A percentile compares a stretch with the other conserved stretches of the same genome.
These are phyloP conservation scores for Leguminivora glycinivorella DNA, from an alignment of 1,140 invertebrate genomes.

Conservation along the genomic window DNA sequence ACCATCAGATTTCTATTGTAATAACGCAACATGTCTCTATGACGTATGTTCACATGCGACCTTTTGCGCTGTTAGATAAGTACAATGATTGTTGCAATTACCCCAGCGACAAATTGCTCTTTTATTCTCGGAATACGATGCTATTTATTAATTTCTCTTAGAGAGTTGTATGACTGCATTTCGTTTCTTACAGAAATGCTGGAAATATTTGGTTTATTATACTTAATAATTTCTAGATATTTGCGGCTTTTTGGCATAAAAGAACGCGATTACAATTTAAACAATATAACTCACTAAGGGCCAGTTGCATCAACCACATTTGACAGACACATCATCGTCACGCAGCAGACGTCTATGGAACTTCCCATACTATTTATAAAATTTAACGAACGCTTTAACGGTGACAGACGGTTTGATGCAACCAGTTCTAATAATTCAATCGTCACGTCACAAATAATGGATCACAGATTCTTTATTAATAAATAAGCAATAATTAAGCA, in stretches of 20 bases:
- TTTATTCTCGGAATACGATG: slow-evolving; percentile 38
- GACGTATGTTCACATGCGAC: neutral
- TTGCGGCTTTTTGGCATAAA: neutral
- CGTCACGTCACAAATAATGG: too few relatives aligned
- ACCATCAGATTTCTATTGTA: neutral
- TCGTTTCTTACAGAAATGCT: neutral
- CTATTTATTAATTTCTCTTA: slow-evolving; percentile 32
- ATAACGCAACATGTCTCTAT: neutral
- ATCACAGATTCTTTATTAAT: too few relatives aligned
- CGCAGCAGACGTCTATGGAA: too few relatives aligned
- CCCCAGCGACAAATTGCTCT: slow-evolving; percentile 34
- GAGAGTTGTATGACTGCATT: slow-evolving; percentile 17
- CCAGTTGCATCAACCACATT: too few relatives aligned
- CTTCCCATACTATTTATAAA: too few relatives aligned
- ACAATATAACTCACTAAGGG: too few relatives aligned
- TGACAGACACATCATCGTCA: too few relatives aligned
- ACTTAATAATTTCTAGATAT: neutral
- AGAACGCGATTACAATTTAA: too few relatives aligned
- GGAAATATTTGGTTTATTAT: neutral
- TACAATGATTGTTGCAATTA: slow-evolving; percentile 39
- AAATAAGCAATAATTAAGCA: too few relatives aligned
- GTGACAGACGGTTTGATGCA: too few relatives aligned
- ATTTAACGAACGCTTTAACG: too few relatives aligned
- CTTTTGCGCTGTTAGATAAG: slow-evolving; percentile 26
- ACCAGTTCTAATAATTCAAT: too few relatives aligned